phyloP scores from a whole-genome alignment of 2,797 vertebrate species.

The Galago senegalensis region DNA sequence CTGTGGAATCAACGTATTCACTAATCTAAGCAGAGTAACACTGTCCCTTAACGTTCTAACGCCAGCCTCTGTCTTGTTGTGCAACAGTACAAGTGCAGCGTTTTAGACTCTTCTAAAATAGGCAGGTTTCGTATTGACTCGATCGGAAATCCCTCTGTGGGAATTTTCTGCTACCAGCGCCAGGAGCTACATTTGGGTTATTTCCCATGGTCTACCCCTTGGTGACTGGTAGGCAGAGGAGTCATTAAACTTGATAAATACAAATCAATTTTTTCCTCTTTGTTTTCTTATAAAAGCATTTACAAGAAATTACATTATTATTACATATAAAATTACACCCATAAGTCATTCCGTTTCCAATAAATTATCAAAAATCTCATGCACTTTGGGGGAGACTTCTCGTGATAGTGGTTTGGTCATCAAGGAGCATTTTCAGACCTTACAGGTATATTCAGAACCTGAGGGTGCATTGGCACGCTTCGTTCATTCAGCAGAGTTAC shows the following conservation, averaged over 20 bases:
- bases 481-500: not conserved
- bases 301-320: not conserved
- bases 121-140: not conserved
- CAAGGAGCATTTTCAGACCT: not conserved
- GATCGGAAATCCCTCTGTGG: not conserved
- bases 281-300: not conserved
- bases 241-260: not conserved
- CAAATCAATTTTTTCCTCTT: not conserved
- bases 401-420: not conserved
- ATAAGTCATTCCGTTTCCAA: not conserved
- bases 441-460: not conserved
- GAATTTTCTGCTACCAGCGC: not conserved
- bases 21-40: not conserved
- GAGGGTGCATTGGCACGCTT: not conserved
- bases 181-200: constrained; percentile 6
- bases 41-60: not conserved
- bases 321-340: not conserved
- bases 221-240: not conserved
- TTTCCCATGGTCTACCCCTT: not conserved
- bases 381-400: constrained; percentile 2
- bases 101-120: constrained; percentile 42
- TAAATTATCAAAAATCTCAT: not conserved
- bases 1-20: constrained; percentile 21
- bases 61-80: not conserved
- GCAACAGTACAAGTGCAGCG: not conserved